These are phyloP conservation scores for Mylabris sibirica DNA, from an alignment of 2,888 invertebrate species.

Conservation along the genomic window DNA sequence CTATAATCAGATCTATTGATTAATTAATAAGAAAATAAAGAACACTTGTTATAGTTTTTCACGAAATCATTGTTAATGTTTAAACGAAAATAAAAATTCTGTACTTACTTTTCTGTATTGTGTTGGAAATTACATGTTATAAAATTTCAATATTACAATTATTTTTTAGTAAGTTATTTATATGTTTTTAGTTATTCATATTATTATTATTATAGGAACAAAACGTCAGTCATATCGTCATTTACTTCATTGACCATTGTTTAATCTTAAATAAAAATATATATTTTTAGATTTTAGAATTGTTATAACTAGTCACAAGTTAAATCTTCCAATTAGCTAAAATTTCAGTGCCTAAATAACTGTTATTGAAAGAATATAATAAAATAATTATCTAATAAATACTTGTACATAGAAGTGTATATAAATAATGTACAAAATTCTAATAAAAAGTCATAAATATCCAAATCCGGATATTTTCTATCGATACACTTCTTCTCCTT, in stretches of 20 bases:
- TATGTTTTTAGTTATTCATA: background rate
- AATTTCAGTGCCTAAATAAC: slow-evolving; percentile 38
- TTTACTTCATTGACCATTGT: background rate
- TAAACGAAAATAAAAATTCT: background rate
- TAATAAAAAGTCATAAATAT: slow-evolving; percentile 31
- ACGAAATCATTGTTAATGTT: slow-evolving; percentile 25
- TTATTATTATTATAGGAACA: background rate
- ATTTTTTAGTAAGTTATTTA: slow-evolving; percentile 7
- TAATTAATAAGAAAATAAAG: slow-evolving; percentile 21
- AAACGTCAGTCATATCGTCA: background rate
- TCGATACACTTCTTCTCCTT: too few species aligned
- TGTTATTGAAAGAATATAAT: slow-evolving; percentile 14
- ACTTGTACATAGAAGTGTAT: slow-evolving; percentile 32
- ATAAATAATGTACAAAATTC: slow-evolving; percentile 31
- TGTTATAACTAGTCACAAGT: slow-evolving; percentile 37
- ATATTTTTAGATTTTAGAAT: slow-evolving; percentile 32
- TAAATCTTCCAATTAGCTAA: slow-evolving; percentile 37
- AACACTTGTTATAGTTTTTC: slow-evolving; percentile 37
- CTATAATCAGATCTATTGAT: slow-evolving; percentile 14
- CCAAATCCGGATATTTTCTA: background rate
- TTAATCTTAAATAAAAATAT: background rate
- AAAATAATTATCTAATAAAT: background rate
- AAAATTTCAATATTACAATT: slow-evolving; percentile 4
- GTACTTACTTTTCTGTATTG: slow-evolving; percentile 4
- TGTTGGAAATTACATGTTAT: slow-evolving; percentile 5